These are phyloP conservation scores for Agrotis ipsilon DNA, from an alignment of 2,888 invertebrate species.

Conservation along the genomic window DNA sequence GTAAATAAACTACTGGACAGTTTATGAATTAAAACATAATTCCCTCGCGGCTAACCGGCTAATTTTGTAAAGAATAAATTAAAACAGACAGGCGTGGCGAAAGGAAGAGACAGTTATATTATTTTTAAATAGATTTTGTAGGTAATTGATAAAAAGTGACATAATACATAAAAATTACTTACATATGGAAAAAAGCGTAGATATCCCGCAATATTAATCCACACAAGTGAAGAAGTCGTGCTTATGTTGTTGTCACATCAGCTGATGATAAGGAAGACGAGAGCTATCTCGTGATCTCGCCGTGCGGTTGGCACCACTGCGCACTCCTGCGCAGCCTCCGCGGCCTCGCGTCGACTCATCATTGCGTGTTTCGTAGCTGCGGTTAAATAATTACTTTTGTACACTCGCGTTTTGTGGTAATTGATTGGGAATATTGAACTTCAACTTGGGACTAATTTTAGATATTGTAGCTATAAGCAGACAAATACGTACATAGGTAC, in stretches of 20 bases:
- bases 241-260: conserved; percentile 78
- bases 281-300: conserved; percentile 87
- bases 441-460: conserved; percentile 10
- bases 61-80: conserved; percentile 41
- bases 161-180: conserved; percentile 61
- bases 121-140: not conserved
- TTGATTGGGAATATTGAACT: conserved; percentile 16
- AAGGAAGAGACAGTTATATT: conserved; percentile 9
- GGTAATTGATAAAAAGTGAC: conserved; percentile 12
- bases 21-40: conserved; percentile 25
- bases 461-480: not conserved
- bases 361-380: conserved; percentile 64
- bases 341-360: conserved; percentile 74
- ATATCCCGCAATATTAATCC: conserved; percentile 67
- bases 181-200: conserved; percentile 66
- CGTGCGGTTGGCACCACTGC: conserved; percentile 85
- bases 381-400: conserved; percentile 48
- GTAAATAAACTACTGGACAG: conserved; percentile 26
- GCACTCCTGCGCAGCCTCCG: conserved; percentile 84
- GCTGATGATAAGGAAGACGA: conserved; percentile 89
- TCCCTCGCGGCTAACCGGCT: conserved; percentile 6
- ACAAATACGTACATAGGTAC: not conserved
- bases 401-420: conserved; percentile 30
- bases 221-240: conserved; percentile 71
- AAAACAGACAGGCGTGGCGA: conserved; percentile 20